Conservation (phyloP, 2,113 vertebrate genomes). For the Dasypus novemcinctus region DNA sequence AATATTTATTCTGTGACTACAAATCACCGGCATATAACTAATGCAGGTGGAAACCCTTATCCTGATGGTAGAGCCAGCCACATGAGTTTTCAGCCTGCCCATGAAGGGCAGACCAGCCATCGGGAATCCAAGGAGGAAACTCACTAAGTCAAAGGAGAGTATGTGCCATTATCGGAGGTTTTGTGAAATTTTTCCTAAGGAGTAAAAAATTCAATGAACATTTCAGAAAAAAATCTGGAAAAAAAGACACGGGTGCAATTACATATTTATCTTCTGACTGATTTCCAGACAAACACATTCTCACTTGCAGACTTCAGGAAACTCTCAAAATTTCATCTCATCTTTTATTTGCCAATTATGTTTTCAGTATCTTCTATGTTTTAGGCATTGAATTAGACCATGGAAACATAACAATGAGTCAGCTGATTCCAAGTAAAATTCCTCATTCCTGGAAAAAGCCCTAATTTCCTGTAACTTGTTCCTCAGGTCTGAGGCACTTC, state of each 20-base stretch:
- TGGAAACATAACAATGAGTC: neutral
- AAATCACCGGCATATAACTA: conserved; percentile 60
- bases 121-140: neutral
- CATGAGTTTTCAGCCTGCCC: neutral
- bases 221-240: conserved; percentile 13
- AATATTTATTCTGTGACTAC: conserved; percentile 58
- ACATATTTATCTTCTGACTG: conserved; percentile 14
- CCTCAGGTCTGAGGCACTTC: neutral
- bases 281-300: conserved; percentile 22
- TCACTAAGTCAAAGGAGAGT: neutral
- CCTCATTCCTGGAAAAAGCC: neutral
- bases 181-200: conserved; percentile 46
- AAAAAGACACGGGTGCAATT: conserved; percentile 26
- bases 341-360: neutral
- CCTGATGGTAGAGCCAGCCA: neutral
- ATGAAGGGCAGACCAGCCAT: neutral
- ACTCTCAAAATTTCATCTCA: neutral
- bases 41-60: neutral
- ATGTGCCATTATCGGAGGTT: neutral
- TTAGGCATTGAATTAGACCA: neutral
- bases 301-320: neutral
- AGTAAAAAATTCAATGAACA: conserved; percentile 2
- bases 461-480: neutral
- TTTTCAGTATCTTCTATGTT: neutral
- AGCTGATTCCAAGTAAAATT: neutral